phyloP scores from a whole-genome alignment of 1,140 invertebrate genomes.

The Phenacoccus solenopsis region DNA sequence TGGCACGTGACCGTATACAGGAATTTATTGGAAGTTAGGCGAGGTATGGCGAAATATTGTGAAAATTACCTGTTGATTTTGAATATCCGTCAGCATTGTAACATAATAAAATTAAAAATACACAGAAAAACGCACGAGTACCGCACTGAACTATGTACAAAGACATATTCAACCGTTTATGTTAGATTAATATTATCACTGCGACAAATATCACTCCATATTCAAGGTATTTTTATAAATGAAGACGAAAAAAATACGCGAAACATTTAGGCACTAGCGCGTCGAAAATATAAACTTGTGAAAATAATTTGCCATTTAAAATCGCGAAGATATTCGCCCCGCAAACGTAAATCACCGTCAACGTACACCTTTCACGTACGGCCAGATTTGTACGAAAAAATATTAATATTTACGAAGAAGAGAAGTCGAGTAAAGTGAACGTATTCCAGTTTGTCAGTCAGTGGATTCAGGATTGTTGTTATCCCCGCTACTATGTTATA shows the following conservation, averaged over 20 bases:
- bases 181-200: background rate
- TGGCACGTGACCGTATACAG: too few relatives aligned
- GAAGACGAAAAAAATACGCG: background rate
- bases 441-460: slow-evolving; percentile 12
- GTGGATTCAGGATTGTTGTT: background rate
- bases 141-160: slow-evolving; percentile 17
- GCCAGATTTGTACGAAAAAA: background rate
- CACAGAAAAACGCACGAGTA: slow-evolving; percentile 8
- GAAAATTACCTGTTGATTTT: slow-evolving; percentile 8
- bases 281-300: background rate
- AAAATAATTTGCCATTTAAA: background rate
- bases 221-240: background rate
- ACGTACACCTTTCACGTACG: background rate
- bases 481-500: slow-evolving; percentile 7
- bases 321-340: slow-evolving; percentile 5
- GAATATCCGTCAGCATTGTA: background rate
- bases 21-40: too few relatives aligned
- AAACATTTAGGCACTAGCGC: background rate
- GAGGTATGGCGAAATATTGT: too few relatives aligned
- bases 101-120: background rate
- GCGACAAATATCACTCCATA: slow-evolving; percentile 6
- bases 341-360: background rate
- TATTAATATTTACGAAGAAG: background rate
- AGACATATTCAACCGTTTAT: slow-evolving; percentile 5
- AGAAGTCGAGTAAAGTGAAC: slow-evolving; percentile 10